Conservation (phyloP, 2,113 vertebrate species). For the Zosterops pallidus region DNA sequence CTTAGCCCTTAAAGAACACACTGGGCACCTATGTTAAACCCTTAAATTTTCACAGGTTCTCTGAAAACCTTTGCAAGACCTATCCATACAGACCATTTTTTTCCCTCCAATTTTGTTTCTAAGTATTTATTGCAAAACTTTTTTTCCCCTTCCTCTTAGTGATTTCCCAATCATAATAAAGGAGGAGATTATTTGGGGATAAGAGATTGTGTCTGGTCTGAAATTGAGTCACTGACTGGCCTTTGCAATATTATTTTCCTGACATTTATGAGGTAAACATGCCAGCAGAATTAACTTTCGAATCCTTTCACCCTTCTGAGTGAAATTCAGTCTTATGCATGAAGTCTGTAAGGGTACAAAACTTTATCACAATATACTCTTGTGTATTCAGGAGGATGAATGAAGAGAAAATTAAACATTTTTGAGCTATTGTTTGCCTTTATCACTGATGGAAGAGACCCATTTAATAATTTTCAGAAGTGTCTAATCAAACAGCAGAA, state of each 20-base stretch:
- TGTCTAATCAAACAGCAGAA: neutral
- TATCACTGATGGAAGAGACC: neutral
- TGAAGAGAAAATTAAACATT: neutral
- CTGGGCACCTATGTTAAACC: neutral
- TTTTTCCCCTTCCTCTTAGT: neutral
- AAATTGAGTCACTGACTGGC: neutral
- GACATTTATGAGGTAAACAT: neutral
- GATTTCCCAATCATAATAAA: neutral
- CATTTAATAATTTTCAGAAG: neutral
- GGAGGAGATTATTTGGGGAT: neutral
- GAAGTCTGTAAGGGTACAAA: neutral
- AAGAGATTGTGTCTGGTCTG: neutral
- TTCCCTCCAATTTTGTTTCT: neutral
- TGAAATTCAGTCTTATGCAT: neutral
- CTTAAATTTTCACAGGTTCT: neutral
- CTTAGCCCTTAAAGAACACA: neutral
- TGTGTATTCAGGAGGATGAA: neutral
- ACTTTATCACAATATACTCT: neutral
- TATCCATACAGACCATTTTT: neutral
- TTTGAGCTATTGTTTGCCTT: neutral
- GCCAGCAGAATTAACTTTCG: neutral
- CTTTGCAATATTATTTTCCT: conserved; percentile 2
- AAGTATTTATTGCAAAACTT: neutral
- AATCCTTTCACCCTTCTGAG: neutral
- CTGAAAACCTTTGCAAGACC: neutral